Conservation (phyloP, 2,113 vertebrate species). For the Aptenodytes patagonicus region DNA sequence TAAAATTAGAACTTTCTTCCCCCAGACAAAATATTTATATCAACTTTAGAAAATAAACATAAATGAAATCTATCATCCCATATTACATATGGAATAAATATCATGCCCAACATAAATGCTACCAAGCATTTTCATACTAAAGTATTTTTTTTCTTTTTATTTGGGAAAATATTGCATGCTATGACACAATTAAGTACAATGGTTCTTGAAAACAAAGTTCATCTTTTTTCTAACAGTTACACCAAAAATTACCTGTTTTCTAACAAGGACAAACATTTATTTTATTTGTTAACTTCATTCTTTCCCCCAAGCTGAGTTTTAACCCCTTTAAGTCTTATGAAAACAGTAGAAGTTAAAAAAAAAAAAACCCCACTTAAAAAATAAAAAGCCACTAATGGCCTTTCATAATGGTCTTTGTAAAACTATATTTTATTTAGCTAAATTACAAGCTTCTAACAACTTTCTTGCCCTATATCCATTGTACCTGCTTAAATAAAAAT, state of each 20-base stretch:
- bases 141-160: not conserved
- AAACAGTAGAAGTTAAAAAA: not conserved
- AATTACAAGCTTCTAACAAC: not conserved
- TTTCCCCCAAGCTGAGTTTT: not conserved
- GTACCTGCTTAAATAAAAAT: not conserved
- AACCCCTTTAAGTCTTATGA: not conserved
- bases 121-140: not conserved
- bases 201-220: not conserved
- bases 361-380: not conserved
- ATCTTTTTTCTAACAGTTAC: not conserved
- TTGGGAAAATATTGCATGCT: not conserved
- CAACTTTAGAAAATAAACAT: not conserved
- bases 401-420: not conserved
- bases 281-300: not conserved
- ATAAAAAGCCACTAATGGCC: not conserved
- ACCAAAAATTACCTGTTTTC: not conserved
- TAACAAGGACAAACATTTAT: not conserved
- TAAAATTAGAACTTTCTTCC: not conserved
- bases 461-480: not conserved
- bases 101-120: not conserved
- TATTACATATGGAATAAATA: not conserved
- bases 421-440: not conserved
- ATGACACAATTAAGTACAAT: not conserved
- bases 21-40: not conserved
- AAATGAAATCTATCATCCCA: not conserved